Conservation (phyloP, 2,888 invertebrate species). For the Trichopoda pennipes region DNA sequence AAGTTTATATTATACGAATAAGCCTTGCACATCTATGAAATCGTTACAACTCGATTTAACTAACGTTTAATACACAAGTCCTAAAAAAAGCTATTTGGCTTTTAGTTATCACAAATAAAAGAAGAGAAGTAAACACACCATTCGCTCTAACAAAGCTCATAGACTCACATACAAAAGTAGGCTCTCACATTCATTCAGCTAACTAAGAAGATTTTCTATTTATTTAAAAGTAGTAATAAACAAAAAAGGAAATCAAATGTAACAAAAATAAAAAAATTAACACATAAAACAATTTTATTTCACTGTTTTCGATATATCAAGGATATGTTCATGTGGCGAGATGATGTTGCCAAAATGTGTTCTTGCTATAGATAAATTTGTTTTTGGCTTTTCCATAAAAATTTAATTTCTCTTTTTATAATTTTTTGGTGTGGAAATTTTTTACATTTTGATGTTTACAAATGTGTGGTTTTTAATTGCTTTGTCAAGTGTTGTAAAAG, state of each 20-base stretch:
- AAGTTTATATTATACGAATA: too few species aligned
- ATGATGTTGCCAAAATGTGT: slow-evolving; percentile 42
- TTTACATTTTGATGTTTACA: slow-evolving; percentile 55
- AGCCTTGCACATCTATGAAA: too few species aligned
- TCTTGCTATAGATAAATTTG: slow-evolving; percentile 48
- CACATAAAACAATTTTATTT: neutral
- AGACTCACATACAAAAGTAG: neutral
- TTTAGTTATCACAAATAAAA: too few species aligned
- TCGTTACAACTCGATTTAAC: too few species aligned
- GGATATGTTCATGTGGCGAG: slow-evolving; percentile 20
- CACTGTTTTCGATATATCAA: neutral
- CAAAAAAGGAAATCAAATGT: neutral
- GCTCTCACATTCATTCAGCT: neutral
- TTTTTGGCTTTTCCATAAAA: slow-evolving; percentile 40
- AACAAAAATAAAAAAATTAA: neutral
- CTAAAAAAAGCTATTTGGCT: too few species aligned
- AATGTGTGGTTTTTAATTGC: slow-evolving; percentile 66
- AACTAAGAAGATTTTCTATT: slow-evolving; percentile 25
- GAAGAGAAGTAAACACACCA: too few species aligned
- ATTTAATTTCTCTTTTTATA: neutral
- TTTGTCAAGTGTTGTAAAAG: slow-evolving; percentile 67
- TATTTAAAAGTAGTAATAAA: slow-evolving; percentile 14
- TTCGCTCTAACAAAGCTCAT: too few species aligned
- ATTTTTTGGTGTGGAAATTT: neutral
- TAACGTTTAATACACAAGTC: too few species aligned